Evolutionary conservation across 2,888 invertebrate genomes (phyloP).

Genomic region (Kuschelorhynchus macadamiae): DNA sequence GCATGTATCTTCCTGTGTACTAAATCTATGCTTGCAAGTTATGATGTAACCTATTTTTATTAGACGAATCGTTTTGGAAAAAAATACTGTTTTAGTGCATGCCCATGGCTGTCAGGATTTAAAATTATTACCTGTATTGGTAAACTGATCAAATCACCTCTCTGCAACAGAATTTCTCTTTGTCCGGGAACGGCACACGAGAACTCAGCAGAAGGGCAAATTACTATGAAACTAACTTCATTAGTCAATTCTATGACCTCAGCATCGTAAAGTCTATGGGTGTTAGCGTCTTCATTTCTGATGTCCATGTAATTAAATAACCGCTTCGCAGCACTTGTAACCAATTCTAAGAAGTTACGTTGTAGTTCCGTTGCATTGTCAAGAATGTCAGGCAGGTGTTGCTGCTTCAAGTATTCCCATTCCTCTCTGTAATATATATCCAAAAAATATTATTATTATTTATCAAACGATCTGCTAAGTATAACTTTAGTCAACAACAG

Average conservation of each 20-base stretch:
- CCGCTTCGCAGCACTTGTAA: slow-evolving; percentile 81
- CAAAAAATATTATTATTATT: no score
- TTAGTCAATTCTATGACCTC: slow-evolving; percentile 94
- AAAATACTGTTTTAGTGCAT: no score
- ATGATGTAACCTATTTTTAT: no score
- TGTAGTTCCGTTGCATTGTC: slow-evolving; percentile 81
- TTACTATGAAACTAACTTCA: slow-evolving; percentile 92
- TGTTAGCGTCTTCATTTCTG: slow-evolving; percentile 76
- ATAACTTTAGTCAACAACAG: no score
- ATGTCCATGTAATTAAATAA: slow-evolving; percentile 88
- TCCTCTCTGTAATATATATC: slow-evolving; percentile 89
- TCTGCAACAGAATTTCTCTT: slow-evolving; percentile 86
- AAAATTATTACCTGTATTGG: slow-evolving; percentile 81
- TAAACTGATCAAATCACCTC: slow-evolving; percentile 88
- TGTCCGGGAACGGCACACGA: slow-evolving; percentile 93
- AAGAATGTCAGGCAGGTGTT: slow-evolving; percentile 69
- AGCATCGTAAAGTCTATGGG: slow-evolving; percentile 90
- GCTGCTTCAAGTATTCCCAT: slow-evolving; percentile 89
- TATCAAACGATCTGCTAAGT: no score
- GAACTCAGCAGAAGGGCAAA: slow-evolving; percentile 92
- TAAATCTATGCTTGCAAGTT: no score
- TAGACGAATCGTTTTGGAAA: no score
- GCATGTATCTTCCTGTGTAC: no score
- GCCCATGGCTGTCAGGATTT: no score
- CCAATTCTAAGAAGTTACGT: slow-evolving; percentile 83